A percentile compares a stretch with the other conserved stretches of the same genome.
Conservation (phyloP, 2,113 vertebrate species). For the Petromus typicus region DNA sequence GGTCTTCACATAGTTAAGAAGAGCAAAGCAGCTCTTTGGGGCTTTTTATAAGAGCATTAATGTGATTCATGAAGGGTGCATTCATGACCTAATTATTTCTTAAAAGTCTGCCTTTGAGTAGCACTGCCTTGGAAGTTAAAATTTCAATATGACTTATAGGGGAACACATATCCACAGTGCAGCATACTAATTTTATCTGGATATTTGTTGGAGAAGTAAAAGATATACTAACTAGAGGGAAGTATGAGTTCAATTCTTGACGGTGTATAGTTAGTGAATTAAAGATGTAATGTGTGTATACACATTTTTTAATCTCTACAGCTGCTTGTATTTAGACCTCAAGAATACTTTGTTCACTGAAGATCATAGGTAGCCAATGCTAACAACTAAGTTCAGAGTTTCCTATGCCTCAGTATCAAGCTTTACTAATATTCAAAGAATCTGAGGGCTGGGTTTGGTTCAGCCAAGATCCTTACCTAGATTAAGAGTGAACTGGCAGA, state of each 20-base stretch:
- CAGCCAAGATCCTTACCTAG: background rate
- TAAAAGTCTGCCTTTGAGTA: background rate
- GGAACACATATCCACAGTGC: background rate
- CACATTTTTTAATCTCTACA: background rate
- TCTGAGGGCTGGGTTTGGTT: background rate
- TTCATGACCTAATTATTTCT: background rate
- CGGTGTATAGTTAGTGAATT: conserved; percentile 9
- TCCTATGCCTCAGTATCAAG: background rate
- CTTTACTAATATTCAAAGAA: background rate
- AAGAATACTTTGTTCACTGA: background rate
- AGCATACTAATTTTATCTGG: background rate
- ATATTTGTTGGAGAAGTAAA: background rate
- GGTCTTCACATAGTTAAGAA: no score
- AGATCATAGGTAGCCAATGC: background rate
- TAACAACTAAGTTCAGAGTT: background rate
- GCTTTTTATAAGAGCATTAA: background rate
- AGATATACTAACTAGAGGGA: background rate
- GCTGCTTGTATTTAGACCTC: background rate
- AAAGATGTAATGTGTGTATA: background rate
- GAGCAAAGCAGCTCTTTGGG: background rate
- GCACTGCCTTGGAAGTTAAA: background rate
- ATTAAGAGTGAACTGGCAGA: background rate
- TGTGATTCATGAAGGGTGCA: background rate
- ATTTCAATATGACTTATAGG: background rate
- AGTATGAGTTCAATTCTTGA: background rate